Conservation (phyloP, 2,888 invertebrate species). For the Archips crataeganus region DNA sequence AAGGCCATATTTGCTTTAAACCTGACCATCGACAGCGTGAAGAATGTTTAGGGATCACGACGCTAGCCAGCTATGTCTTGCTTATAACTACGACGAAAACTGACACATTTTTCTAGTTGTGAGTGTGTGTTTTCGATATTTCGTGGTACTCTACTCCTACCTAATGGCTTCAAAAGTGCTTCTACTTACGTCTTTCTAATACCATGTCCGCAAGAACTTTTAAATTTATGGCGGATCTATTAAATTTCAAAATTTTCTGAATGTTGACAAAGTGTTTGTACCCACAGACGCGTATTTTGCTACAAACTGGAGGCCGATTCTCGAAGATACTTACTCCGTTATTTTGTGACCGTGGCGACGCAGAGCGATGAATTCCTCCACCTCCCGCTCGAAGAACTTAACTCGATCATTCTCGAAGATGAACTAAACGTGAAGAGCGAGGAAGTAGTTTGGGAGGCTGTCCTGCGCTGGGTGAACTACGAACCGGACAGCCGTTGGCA, state of each 20-base stretch:
- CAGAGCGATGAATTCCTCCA: constrained; percentile 91
- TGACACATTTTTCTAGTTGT: too few species aligned
- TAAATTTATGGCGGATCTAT: too few species aligned
- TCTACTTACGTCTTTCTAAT: too few species aligned
- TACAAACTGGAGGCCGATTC: constrained; percentile 89
- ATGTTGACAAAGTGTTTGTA: neutral
- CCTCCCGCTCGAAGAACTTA: constrained; percentile 90
- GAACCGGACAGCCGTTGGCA: constrained; percentile 90
- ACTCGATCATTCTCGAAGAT: constrained; percentile 92
- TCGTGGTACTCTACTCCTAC: too few species aligned
- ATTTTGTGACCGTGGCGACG: constrained; percentile 90
- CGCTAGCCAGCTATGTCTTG: too few species aligned
- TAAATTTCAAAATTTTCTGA: too few species aligned
- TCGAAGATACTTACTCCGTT: constrained; percentile 89
- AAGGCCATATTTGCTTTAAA: too few species aligned
- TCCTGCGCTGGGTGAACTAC: constrained; percentile 94
- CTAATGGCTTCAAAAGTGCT: too few species aligned
- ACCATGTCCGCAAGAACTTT: too few species aligned
- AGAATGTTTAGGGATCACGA: too few species aligned
- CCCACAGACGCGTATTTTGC: constrained; percentile 88
- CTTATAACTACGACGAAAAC: neutral
- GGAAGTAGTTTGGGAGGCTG: constrained; percentile 94
- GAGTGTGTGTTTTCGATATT: too few species aligned
- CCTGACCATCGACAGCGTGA: too few species aligned
- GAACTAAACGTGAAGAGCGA: constrained; percentile 95